A percentile compares a stretch with the other conserved stretches of the same genome.
Conservation (phyloP, 2,113 vertebrate species). For the Spea multiplicata region DNA sequence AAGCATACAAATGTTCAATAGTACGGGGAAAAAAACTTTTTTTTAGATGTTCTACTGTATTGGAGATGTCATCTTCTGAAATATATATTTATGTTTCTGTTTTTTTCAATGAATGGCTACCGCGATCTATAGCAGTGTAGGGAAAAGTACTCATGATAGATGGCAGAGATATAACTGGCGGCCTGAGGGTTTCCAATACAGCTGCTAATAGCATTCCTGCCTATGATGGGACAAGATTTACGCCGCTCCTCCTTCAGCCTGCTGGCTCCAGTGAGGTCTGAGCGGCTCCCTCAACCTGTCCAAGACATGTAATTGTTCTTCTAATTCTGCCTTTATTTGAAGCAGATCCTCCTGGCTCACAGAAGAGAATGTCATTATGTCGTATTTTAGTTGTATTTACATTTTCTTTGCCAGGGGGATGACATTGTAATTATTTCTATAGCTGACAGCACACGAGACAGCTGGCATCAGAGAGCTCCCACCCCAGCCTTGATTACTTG, state of each 20-base stretch:
- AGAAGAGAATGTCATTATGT: slow-evolving; percentile 74
- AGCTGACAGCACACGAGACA: slow-evolving; percentile 68
- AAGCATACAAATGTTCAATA: too few species aligned
- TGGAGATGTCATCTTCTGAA: too few species aligned
- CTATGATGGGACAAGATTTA: slow-evolving; percentile 69
- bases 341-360: slow-evolving; percentile 69
- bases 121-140: not conserved
- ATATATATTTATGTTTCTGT: not conserved
- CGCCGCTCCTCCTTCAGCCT: slow-evolving; percentile 57
- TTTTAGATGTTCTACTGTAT: too few species aligned
- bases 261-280: slow-evolving; percentile 65
- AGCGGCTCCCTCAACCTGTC: slow-evolving; percentile 59
- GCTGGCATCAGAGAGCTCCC: slow-evolving; percentile 64
- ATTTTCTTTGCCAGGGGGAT: slow-evolving; percentile 72
- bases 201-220: slow-evolving; percentile 72
- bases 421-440: slow-evolving; percentile 74
- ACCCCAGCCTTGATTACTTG: slow-evolving; percentile 66
- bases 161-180: slow-evolving; percentile 68
- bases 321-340: slow-evolving; percentile 75
- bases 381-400: slow-evolving; percentile 74
- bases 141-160: slow-evolving; percentile 63
- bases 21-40: too few species aligned
- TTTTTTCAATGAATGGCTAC: not conserved
- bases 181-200: slow-evolving; percentile 65
- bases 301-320: slow-evolving; percentile 71